Conservation (phyloP, 2,888 invertebrate species). For the Galerucella nymphaeae region DNA sequence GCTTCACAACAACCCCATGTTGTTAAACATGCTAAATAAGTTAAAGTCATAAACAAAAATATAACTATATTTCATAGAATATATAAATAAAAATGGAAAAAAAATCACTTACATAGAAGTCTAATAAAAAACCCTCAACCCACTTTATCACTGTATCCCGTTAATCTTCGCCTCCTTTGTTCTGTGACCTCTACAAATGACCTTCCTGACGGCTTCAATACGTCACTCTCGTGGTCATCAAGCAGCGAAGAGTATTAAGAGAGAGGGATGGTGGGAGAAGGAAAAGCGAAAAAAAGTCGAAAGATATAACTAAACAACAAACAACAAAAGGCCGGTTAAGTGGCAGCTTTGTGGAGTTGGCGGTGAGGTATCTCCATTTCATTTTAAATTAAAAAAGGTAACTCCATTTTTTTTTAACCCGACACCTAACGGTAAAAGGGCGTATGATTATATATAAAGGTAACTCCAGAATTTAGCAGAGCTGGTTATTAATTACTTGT, state of each 20-base stretch:
- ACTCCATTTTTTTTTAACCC: too few species aligned
- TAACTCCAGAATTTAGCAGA: slow-evolving; percentile 7
- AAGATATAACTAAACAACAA: slow-evolving; percentile 44
- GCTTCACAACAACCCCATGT: too few species aligned
- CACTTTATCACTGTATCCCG: slow-evolving; percentile 13
- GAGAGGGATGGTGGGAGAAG: slow-evolving; percentile 18
- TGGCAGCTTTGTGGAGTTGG: slow-evolving; percentile 52
- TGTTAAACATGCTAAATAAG: too few species aligned
- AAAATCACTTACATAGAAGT: slow-evolving; percentile 2
- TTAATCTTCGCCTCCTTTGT: slow-evolving; percentile 30
- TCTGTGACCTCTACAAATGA: slow-evolving; percentile 34
- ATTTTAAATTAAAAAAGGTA: slow-evolving; percentile 10
- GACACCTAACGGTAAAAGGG: too few species aligned
- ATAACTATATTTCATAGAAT: not conserved
- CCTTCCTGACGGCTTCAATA: slow-evolving; percentile 30
- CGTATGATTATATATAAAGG: too few species aligned
- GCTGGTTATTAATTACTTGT: too few species aligned
- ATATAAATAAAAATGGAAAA: not conserved
- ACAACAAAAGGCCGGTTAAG: slow-evolving; percentile 54
- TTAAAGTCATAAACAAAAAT: too few species aligned
- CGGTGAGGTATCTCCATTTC: slow-evolving; percentile 21
- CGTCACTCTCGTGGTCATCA: slow-evolving; percentile 38
- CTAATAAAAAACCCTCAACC: slow-evolving; percentile 30
- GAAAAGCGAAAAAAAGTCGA: slow-evolving; percentile 37
- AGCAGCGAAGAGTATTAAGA: slow-evolving; percentile 35